Evolutionary conservation across 2,113 vertebrate species (phyloP).

Genomic region (Ictalurus punctatus): DNA sequence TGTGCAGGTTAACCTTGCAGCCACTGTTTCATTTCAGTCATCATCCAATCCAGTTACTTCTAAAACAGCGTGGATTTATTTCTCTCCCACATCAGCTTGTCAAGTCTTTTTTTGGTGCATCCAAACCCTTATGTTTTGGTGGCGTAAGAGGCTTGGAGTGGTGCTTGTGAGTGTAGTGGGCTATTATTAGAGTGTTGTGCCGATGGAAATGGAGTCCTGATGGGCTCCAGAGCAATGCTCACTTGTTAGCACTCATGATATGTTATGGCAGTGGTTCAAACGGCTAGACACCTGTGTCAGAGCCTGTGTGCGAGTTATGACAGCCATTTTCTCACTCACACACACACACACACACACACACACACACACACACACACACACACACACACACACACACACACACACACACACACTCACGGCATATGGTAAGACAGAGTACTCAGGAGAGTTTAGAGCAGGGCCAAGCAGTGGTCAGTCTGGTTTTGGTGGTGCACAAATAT

Average conservation of each 20-base stretch:
- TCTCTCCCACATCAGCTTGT: not conserved
- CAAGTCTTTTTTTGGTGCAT: not conserved
- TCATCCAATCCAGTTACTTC: not conserved
- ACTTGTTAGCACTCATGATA: constrained; percentile 35
- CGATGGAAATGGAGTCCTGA: constrained; percentile 27
- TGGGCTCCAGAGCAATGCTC: constrained; percentile 32
- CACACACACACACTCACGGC: not conserved
- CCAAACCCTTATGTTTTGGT: not conserved
- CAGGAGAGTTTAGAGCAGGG: not conserved
- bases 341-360: not conserved
- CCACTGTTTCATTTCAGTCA: not conserved
- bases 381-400: not conserved
- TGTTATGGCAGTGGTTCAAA: constrained; percentile 28
- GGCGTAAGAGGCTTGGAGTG: not conserved
- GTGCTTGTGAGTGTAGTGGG: constrained; percentile 15
- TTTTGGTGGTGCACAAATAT: not conserved
- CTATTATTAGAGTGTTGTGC: constrained; percentile 36
- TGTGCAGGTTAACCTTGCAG: not conserved
- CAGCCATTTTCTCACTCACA: constrained; percentile 14
- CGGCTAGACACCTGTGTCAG: not conserved
- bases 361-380: constrained; percentile 13
- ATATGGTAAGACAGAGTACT: constrained; percentile 7
- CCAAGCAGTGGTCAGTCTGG: not conserved
- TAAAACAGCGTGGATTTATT: not conserved
- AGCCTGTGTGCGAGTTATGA: constrained; percentile 11